Evolutionary conservation across 1,140 invertebrate species (phyloP).

Genomic region (Bombus terrestris): DNA sequence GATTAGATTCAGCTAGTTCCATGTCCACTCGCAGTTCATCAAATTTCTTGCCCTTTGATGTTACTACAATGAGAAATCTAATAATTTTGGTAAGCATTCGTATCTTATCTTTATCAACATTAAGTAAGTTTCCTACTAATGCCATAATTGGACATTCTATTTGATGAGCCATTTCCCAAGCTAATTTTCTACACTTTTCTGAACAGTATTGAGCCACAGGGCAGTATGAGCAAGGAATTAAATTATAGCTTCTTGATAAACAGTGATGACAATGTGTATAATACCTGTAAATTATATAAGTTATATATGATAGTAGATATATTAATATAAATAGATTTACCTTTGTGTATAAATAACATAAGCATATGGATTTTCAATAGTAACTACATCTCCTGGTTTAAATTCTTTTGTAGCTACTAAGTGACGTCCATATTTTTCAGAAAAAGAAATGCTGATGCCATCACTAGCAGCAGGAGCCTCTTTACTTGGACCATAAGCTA

Average conservation of each 20-base stretch:
- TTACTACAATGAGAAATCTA: constrained; percentile 78
- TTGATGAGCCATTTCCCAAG: constrained; percentile 84
- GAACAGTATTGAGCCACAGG: constrained; percentile 84
- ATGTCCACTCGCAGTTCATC: constrained; percentile 74
- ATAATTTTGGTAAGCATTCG: constrained; percentile 81
- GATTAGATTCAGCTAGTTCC: constrained; percentile 74
- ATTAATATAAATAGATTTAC: constrained; percentile 63
- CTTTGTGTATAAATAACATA: constrained; percentile 87
- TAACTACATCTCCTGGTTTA: constrained; percentile 90
- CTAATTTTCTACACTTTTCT: constrained; percentile 82
- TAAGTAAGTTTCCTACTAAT: constrained; percentile 76
- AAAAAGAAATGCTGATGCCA: constrained; percentile 85
- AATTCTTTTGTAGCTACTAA: constrained; percentile 87
- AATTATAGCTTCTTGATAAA: constrained; percentile 85
- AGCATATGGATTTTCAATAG: constrained; percentile 91
- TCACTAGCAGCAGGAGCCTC: constrained; percentile 85
- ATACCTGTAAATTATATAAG: constrained; percentile 73
- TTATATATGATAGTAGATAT: not conserved
- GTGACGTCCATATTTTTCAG: constrained; percentile 86
- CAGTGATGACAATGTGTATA: constrained; percentile 91
- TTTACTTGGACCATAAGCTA: constrained; percentile 77
- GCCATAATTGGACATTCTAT: constrained; percentile 85
- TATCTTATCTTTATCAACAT: constrained; percentile 81
- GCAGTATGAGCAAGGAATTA: constrained; percentile 82
- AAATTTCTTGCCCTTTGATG: constrained; percentile 74